Evolutionary conservation across 2,888 invertebrate species (phyloP).

Genomic region (Patella caerulea): DNA sequence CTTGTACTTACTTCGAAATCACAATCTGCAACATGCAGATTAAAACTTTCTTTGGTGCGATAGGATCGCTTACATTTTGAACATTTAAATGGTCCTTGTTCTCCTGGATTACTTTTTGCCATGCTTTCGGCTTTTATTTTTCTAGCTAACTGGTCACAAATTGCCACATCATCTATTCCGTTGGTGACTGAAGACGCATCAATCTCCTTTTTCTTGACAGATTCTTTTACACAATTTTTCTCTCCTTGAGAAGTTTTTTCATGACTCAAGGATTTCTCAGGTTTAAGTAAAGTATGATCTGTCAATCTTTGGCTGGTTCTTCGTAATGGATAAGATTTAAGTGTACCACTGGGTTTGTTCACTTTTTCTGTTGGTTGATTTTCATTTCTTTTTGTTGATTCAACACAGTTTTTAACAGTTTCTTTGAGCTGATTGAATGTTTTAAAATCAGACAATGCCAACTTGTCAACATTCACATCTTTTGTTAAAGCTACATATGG

Average conservation of each 20-base stretch:
- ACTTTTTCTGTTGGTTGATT: not conserved
- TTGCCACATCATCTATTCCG: slow-evolving; percentile 43
- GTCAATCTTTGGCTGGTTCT: slow-evolving; percentile 29
- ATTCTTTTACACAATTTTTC: slow-evolving; percentile 6
- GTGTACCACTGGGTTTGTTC: slow-evolving; percentile 26
- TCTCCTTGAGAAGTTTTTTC: slow-evolving; percentile 22
- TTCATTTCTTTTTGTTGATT: not conserved
- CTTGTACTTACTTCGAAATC: slow-evolving; percentile 71
- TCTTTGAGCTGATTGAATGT: not conserved
- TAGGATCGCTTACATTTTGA: slow-evolving; percentile 83
- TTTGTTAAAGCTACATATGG: too few relatives aligned
- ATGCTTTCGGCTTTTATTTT: slow-evolving; percentile 70
- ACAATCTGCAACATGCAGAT: slow-evolving; percentile 68
- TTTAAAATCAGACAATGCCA: too few relatives aligned
- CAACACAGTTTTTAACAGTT: not conserved
- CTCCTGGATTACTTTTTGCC: slow-evolving; percentile 64
- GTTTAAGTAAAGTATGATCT: slow-evolving; percentile 14
- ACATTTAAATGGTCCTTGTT: slow-evolving; percentile 82
- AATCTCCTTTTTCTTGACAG: not conserved
- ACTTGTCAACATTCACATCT: too few relatives aligned
- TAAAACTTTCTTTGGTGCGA: slow-evolving; percentile 70
- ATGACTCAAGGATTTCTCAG: slow-evolving; percentile 14
- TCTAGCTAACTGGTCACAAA: slow-evolving; percentile 73
- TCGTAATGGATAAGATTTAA: slow-evolving; percentile 49
- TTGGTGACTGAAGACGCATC: not conserved